Evolutionary conservation across 2,888 invertebrate species (phyloP), one percentile per base, ranked within the genome.

Genomic region (Lasioglossum calceatum): DNA sequence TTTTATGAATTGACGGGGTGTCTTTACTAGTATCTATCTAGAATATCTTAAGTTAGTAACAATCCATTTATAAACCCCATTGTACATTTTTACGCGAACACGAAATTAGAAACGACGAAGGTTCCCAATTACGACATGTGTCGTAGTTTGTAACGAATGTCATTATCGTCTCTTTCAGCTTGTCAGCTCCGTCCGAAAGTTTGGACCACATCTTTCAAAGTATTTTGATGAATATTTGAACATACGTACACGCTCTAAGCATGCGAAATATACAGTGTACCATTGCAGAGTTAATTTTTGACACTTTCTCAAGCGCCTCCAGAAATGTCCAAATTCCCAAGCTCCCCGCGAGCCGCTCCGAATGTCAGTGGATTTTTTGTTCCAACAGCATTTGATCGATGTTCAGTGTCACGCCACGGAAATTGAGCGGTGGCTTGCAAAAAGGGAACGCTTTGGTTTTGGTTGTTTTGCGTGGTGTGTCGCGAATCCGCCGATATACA

Each of bases 341-440:
- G 16, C 14, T 61, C 32, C 10, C 5, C 2, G 16, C 27, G 3
- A 61, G 7, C 14, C 1, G 5, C 16, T 27, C 12, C n/a, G 61
- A 61, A 61, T 0, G 79, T 82, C 77, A n/a, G 32, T 61, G 36
- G 61, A 75, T 79, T 73, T 73, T 64, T 67, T 77, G 79, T 36
- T 74, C 58, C n/a, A 5, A 70, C 42, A 83, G 74, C 70, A 78
- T 85, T 84, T 77, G 64, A 42, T 42, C 76, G 58, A 67, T 67
- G 36, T 67, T 36, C 67, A 23, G 19, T 67, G 44, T 39, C 23
- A 67, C 74, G 50, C 61, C n/a, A 54, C 84, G 84, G 85, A 84
- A 85, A 79, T 84, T 61, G 71, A 54, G 42, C 19, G 36, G 23
- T 16, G 58, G 67, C 32, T 19, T 78, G 74, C 39, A 42, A 84